Base-by-base conservation (phyloP, 2,113 vertebrate genomes). In the Monopterus albus region DNA sequence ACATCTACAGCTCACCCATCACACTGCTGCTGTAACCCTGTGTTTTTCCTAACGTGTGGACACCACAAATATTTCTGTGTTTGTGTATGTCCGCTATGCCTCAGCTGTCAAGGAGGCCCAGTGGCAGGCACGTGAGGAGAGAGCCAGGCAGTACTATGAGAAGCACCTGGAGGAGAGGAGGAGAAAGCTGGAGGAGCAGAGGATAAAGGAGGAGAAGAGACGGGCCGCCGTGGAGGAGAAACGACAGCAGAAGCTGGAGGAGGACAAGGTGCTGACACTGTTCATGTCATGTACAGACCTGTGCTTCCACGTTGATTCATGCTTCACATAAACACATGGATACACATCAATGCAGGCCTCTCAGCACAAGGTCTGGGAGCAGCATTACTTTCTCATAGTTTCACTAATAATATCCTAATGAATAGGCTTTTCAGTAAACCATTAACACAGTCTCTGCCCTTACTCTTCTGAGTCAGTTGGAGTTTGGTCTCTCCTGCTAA, bases 141-240 rank as follows among this genome's bases (percentile, higher is more conserved):
- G 95, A 28, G 95, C 97, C 43, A 86, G 90, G 75, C 97, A 95
- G 72, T 93, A 96, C 87, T 97, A 98, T 47, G 96, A 97, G 81
- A 96, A 92, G 72, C 97, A 96, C 55, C 72, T 96, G 74, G 96
- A 96, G 76, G 96, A 98, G 38, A 92, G 94, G 59, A 95, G 70
- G 83, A 95, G 92, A 88, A 95, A 85, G 63, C 69, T 97, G 23
- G 97, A 98, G 78, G 97, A 98, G 62, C 96, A 98, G 86, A 90
- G 96, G 66, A 12, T 92, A 14, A 97, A 95, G 76, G 97, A 98
- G 78, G 96, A 97, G 4, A 94, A 85, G 70, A 93, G 96, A 50
- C 86, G 95, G 28, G 90, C 89, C 2, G 96, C 96, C 0, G 97
- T 98, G 71, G 96, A 98, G 84, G 97, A 98, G 76, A 98, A 99